Conservation (phyloP, 2,888 invertebrate species). For the Beris chalybata region DNA sequence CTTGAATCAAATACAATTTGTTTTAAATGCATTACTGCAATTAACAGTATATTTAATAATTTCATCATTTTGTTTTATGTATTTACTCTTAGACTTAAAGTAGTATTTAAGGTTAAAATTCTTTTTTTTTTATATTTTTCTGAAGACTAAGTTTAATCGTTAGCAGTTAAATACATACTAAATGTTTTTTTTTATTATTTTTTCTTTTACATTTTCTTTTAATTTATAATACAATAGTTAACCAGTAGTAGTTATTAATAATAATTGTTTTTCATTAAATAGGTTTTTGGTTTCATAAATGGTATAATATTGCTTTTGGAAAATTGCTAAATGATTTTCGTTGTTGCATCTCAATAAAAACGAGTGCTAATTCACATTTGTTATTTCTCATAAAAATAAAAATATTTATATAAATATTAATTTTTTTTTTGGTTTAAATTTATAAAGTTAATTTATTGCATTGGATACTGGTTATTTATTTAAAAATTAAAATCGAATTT, state of each 20-base stretch:
- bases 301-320: slow-evolving; percentile 37
- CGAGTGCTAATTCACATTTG: slow-evolving; percentile 35
- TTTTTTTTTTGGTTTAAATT: slow-evolving; percentile 8
- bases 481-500: no score
- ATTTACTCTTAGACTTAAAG: background rate
- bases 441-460: no score
- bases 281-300: slow-evolving; percentile 1
- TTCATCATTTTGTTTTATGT: background rate
- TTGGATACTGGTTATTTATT: no score
- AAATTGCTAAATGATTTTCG: slow-evolving; percentile 37
- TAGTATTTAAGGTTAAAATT: slow-evolving; percentile 7
- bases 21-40: no score
- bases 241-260: slow-evolving; percentile 9
- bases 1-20: no score
- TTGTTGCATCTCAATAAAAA: slow-evolving; percentile 35
- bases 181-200: slow-evolving; percentile 3
- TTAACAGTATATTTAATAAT: background rate
- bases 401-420: no score
- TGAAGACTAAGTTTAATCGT: background rate
- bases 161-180: background rate
- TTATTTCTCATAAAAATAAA: slow-evolving; percentile 1
- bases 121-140: background rate
- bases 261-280: slow-evolving; percentile 12
- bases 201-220: slow-evolving; percentile 19
- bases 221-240: slow-evolving; percentile 23